Conservation (phyloP, 92 coral and sea anemone genomes). For the Bergia puertoricense region DNA sequence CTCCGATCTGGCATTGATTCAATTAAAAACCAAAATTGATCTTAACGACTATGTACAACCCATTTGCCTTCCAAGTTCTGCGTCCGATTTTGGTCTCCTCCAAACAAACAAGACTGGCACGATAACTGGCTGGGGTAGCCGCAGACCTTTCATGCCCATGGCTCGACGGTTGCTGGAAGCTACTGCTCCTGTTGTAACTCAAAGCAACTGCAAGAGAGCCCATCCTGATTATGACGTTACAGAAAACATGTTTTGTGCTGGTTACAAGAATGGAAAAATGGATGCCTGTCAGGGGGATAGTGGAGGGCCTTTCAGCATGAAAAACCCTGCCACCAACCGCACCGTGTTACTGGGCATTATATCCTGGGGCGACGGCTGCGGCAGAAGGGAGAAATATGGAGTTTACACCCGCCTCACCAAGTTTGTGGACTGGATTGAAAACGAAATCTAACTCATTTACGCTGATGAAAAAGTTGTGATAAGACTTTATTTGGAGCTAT, state of each 20-base stretch:
- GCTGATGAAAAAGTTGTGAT: no score
- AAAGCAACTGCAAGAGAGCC: conserved; percentile 43
- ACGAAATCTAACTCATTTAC: conserved; percentile 16
- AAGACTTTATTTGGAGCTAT: no score
- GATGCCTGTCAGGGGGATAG: conserved; percentile 92
- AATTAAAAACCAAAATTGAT: conserved; percentile 46
- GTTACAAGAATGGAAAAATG: conserved; percentile 50
- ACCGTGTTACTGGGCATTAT: conserved; percentile 76
- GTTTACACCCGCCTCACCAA: conserved; percentile 78
- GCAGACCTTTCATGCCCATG: conserved; percentile 32
- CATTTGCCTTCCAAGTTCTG: conserved; percentile 71
- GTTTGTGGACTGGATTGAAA: conserved; percentile 63
- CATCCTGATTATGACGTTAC: conserved; percentile 68
- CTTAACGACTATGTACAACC: conserved; percentile 82
- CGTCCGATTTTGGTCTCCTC: conserved; percentile 45
- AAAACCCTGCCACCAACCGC: conserved; percentile 56
- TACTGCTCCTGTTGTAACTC: conserved; percentile 58
- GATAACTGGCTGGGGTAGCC: conserved; percentile 74
- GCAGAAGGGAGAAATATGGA: conserved; percentile 70
- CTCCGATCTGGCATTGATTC: conserved; percentile 78
- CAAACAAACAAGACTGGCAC: conserved; percentile 43
- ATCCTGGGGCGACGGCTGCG: conserved; percentile 94
- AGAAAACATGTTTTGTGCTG: conserved; percentile 89
- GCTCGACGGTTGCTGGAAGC: conserved; percentile 62
- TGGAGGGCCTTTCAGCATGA: conserved; percentile 87